Evolutionary conservation across 2,113 vertebrate genomes (phyloP).

Genomic region (Platichthys flesus): DNA sequence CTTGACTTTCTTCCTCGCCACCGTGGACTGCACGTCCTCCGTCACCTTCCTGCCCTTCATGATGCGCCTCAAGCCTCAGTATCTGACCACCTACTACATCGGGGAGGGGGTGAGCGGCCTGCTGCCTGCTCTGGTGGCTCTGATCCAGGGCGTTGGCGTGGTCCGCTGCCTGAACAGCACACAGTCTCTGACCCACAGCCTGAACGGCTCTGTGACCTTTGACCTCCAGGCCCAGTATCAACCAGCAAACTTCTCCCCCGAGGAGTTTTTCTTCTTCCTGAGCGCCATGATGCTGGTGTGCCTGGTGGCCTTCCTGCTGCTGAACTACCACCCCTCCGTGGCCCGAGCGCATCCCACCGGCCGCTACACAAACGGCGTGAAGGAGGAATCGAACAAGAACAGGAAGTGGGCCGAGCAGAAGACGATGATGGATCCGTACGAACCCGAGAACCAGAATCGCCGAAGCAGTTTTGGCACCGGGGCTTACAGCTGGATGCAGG

Average conservation of each 20-base stretch:
- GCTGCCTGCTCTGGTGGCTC: constrained; percentile 82
- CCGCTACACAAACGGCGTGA: constrained; percentile 35
- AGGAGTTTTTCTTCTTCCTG: constrained; percentile 85
- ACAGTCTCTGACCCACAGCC: constrained; percentile 40
- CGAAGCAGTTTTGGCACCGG: constrained; percentile 67
- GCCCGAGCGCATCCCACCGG: constrained; percentile 41
- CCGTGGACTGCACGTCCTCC: constrained; percentile 88
- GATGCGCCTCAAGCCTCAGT: constrained; percentile 79
- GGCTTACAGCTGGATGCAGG: constrained; percentile 71
- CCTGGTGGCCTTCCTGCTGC: constrained; percentile 80
- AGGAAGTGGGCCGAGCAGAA: constrained; percentile 57
- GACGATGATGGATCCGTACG: constrained; percentile 63
- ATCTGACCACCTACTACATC: constrained; percentile 85
- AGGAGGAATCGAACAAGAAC: constrained; percentile 16
- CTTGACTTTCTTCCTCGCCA: constrained; percentile 84
- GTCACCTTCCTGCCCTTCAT: constrained; percentile 89
- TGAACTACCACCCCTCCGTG: constrained; percentile 81
- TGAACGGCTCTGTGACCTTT: background rate
- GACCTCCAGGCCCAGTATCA: constrained; percentile 73
- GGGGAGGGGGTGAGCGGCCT: constrained; percentile 88
- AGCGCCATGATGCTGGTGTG: constrained; percentile 83
- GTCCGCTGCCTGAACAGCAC: constrained; percentile 78
- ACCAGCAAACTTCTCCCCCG: constrained; percentile 79
- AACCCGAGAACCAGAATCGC: background rate
- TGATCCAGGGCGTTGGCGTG: constrained; percentile 84